phyloP scores from a whole-genome alignment of 2,113 vertebrate genomes.

The Marmota flaviventris region DNA sequence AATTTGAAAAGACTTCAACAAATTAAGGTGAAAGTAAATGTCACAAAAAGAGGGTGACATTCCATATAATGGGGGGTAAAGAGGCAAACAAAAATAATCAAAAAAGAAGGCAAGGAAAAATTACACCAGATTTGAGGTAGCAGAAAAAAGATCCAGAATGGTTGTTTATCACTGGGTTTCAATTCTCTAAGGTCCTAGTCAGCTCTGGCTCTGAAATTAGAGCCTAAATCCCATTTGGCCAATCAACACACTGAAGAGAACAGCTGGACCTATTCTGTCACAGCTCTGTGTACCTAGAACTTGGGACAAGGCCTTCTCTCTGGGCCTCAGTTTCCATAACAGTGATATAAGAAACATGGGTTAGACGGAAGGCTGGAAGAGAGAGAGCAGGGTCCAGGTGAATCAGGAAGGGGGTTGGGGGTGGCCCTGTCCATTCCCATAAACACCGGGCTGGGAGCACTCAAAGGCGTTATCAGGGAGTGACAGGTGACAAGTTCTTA shows the following conservation, averaged over 20 bases:
- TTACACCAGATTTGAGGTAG: neutral
- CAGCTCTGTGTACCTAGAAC: neutral
- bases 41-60: slow-evolving; percentile 2
- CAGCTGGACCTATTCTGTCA: neutral
- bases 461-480: neutral
- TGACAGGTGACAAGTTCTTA: neutral
- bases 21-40: slow-evolving; percentile 13
- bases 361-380: neutral
- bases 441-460: neutral
- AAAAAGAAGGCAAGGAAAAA: neutral
- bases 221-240: slow-evolving; percentile 35
- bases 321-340: neutral
- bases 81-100: neutral
- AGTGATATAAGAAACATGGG: neutral
- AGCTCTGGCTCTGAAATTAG: slow-evolving; percentile 39
- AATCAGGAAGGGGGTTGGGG: neutral
- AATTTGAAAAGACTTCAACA: slow-evolving; percentile 21
- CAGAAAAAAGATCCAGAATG: slow-evolving; percentile 28
- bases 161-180: neutral
- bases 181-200: neutral
- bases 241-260: neutral
- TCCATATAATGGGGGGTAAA: neutral
- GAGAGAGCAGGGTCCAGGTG: neutral
- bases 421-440: neutral
- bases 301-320: neutral